Evolutionary conservation across 2,888 invertebrate genomes (phyloP), one percentile per base, ranked within the genome.

Genomic region (Mythimna loreyi): DNA sequence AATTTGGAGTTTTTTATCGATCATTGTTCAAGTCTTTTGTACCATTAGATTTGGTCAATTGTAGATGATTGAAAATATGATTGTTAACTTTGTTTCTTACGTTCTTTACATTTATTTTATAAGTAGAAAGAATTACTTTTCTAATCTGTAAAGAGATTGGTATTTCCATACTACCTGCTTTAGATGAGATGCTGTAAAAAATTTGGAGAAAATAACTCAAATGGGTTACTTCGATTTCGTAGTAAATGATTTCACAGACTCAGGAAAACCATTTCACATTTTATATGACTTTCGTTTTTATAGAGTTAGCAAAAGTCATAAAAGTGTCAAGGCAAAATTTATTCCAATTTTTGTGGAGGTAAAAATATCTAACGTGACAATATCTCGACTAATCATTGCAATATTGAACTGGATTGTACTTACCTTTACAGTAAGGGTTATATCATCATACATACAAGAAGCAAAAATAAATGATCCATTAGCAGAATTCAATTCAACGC

Each of bases 1-100:
- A 76, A 80, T 78, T 74, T 76, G 43, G 57, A 53, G 47, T 72
- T 45, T 67, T 59, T 33, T 3, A 40, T 47, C 25, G 28, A n/a
- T 59, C 21, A 19, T 2, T n/a, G 9, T 8, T 5, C 8, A 7
- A 49, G 8, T 7, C 1, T 1, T 67, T 23, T 40, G 16, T 16
- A 21, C 16, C 4, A 7, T 16, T 21, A 8, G 8, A 1, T 23
- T 50, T n/a, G 16, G 30, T 30, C 3, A 13, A 2, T 25, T 36
- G 4, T 13, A 36, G 49, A 25, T 36, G 13, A 36, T 59, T 13
- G 6, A 21, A 1, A n/a, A 28, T 5, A 16, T 16, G 5, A n/a
- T 13, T 3, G 28, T 45, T 8, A 9, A 9, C 28, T 21, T 7
- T 45, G 6, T 1, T n/a, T 43, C 5, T n/a, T 23, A 3, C 16